phyloP scores from a whole-genome alignment of 2,797 vertebrate species.

The Gila robusta region DNA sequence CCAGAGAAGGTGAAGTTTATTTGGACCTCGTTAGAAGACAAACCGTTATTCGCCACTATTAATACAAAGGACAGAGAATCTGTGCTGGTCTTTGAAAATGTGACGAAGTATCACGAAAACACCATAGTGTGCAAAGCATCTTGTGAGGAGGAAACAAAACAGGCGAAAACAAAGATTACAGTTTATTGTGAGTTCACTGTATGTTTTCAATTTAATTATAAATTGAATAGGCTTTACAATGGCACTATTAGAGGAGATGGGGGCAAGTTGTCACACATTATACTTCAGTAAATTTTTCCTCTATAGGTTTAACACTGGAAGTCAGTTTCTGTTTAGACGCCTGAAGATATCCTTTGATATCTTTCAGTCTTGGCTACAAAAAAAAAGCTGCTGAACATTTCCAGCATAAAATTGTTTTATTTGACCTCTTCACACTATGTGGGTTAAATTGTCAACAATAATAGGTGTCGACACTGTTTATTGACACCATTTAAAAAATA shows the following conservation, averaged over 20 bases:
- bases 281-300: not conserved
- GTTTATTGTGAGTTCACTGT: conserved; percentile 76
- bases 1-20: conserved; percentile 21
- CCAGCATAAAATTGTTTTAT: not conserved
- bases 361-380: not conserved
- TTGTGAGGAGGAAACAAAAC: conserved; percentile 55
- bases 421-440: too few relatives aligned
- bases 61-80: conserved; percentile 25
- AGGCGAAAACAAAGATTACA: conserved; percentile 14
- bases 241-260: not conserved
- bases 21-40: conserved; percentile 70
- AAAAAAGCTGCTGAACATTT: not conserved
- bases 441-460: not conserved
- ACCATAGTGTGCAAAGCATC: conserved; percentile 63
- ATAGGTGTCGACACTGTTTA: too few relatives aligned
- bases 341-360: too few relatives aligned
- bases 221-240: not conserved
- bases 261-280: not conserved
- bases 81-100: conserved; percentile 65
- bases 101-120: conserved; percentile 66
- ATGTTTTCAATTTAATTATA: not conserved
- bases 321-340: too few relatives aligned
- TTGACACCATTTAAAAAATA: too few relatives aligned
- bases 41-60: conserved; percentile 54
- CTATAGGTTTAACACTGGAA: not conserved